Evolutionary conservation across 2,797 vertebrate species (phyloP), one percentile per base, ranked within the genome.

Genomic region (Lepus townsendii): DNA sequence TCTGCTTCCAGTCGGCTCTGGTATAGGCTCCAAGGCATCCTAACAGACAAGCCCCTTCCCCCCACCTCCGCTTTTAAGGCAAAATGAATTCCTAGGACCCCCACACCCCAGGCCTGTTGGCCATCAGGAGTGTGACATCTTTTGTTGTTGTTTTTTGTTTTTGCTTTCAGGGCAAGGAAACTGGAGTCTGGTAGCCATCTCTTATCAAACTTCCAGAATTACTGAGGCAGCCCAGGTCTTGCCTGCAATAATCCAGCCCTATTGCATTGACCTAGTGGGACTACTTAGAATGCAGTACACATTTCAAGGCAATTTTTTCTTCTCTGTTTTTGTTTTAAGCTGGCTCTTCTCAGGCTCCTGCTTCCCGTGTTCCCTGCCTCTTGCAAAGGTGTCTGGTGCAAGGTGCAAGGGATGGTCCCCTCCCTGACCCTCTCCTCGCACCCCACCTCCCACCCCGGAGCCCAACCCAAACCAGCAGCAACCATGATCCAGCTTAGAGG

Each of bases 271-370:
- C 96, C 96, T 83, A 60, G 94, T 0, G 32, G 27, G 98, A 97
- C 97, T 98, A 96, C 90, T 98, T 98, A 98, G 90, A 97, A 98
- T 98, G 98, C 98, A 88, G 94, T 30, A 14, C 98, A 97, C 98
- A 98, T 87, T 82, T 96, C 72, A 0, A 96, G 95, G 92, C 97
- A 77, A 83, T 92, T 93, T 98, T 94, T 87, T 73, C 96, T 93
- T 27, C 82, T 96, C 95, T 87, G 96, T 93, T 91, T 96, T 96
- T 97, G 95, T 97, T 97, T 96, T 91, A 97, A 94, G 80, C 96
- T 96, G 85, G 68, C 65, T 96, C 72, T 95, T 95, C 91, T 93
- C n/a, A 32, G 77, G 57, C 95, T 87, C 86, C 91, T 88, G 60
- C 95, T 95, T 82, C 76, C 82, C 92, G 83, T 72, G 92, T 91